Percentiles rank a stretch among this genome's conserved stretches.
phyloP scores from a whole-genome alignment of 1,140 invertebrate species.

The Camponotus pennsylvanicus region DNA sequence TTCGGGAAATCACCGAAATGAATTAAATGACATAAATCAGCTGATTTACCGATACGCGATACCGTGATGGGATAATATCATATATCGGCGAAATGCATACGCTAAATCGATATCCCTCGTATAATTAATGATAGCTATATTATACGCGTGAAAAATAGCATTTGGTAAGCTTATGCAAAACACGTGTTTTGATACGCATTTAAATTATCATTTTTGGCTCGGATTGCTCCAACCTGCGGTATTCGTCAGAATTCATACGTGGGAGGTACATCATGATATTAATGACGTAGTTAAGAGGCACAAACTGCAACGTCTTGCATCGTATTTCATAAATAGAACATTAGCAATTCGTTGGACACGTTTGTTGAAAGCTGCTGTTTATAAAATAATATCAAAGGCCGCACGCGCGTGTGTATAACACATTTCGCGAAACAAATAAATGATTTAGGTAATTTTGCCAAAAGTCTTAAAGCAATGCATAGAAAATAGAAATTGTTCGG shows the following conservation, averaged over 20 bases:
- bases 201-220: slow-evolving; percentile 37
- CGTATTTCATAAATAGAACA: slow-evolving; percentile 11
- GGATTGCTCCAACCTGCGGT: background rate
- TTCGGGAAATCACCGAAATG: slow-evolving; percentile 4
- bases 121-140: background rate
- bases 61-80: background rate
- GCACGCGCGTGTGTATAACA: background rate
- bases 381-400: slow-evolving; percentile 45
- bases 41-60: background rate
- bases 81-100: background rate
- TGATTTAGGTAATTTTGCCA: background rate
- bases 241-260: slow-evolving; percentile 14
- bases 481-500: slow-evolving; percentile 21
- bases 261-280: background rate
- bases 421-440: background rate
- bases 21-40: background rate
- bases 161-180: background rate
- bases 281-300: slow-evolving; percentile 3
- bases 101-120: slow-evolving; percentile 6
- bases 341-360: slow-evolving; percentile 23
- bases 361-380: slow-evolving; percentile 44
- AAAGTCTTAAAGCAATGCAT: background rate
- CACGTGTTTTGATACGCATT: background rate
- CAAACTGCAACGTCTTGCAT: slow-evolving; percentile 2
- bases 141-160: background rate